These are phyloP conservation scores for Cossypha caffra DNA, from an alignment of 2,797 vertebrate genomes.

Conservation along the genomic window DNA sequence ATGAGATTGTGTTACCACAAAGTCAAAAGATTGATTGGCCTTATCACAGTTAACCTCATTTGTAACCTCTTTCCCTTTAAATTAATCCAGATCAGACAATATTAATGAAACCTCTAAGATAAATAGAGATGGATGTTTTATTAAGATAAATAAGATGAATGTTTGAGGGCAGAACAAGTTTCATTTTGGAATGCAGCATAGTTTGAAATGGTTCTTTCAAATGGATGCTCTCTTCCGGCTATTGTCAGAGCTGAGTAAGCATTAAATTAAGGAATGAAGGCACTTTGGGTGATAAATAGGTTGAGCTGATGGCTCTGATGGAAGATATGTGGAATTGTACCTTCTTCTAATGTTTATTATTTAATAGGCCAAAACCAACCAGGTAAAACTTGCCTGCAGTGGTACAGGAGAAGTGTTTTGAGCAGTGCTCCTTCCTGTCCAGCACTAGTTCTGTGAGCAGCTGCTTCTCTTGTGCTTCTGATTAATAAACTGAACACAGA, in stretches of 20 bases:
- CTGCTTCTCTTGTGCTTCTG: not conserved
- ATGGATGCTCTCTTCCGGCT: not conserved
- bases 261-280: not conserved
- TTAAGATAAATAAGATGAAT: slow-evolving; percentile 62
- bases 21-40: slow-evolving; percentile 34
- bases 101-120: slow-evolving; percentile 32
- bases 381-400: not conserved
- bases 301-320: not conserved
- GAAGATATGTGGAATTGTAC: not conserved
- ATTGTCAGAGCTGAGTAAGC: not conserved
- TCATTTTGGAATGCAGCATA: not conserved
- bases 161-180: slow-evolving; percentile 4
- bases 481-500: not conserved
- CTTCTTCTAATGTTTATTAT: not conserved
- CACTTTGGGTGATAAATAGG: slow-evolving; percentile 7
- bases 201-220: not conserved
- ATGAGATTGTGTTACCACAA: not conserved
- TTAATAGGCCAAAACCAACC: not conserved
- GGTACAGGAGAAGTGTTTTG: not conserved
- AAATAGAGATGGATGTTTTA: slow-evolving; percentile 52
- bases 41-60: slow-evolving; percentile 61
- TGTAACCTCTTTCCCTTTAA: slow-evolving; percentile 39
- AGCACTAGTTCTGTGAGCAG: not conserved
- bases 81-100: slow-evolving; percentile 50
- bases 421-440: not conserved